Evolutionary conservation across 2,888 invertebrate genomes (phyloP).

Genomic region (Nasonovia ribisnigri): DNA sequence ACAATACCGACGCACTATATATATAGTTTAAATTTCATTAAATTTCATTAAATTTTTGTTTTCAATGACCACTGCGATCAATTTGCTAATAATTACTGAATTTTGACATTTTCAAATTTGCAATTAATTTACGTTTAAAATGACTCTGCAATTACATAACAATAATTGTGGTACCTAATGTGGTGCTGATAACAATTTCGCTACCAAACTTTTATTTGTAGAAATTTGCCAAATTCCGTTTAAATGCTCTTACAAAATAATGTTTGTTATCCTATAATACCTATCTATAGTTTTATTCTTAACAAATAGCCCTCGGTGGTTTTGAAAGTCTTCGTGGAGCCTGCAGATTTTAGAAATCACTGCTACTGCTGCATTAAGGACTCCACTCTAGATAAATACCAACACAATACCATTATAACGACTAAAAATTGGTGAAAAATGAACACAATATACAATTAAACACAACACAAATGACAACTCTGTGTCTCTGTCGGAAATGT

Average conservation of each 20-base stretch:
- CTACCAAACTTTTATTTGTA: background rate
- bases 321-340: background rate
- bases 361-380: background rate
- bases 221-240: background rate
- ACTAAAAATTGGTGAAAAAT: background rate
- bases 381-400: background rate
- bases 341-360: background rate
- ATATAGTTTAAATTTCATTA: background rate
- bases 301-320: background rate
- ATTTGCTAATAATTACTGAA: background rate
- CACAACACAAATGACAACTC: background rate
- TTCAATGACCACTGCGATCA: background rate
- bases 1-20: background rate
- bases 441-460: background rate
- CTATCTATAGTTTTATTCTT: background rate
- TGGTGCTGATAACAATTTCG: background rate
- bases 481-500: background rate
- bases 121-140: background rate
- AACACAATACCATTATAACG: background rate
- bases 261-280: background rate
- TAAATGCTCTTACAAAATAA: background rate
- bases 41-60: background rate
- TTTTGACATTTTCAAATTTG: background rate
- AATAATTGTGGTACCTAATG: background rate
- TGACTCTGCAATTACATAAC: background rate